phyloP scores from a whole-genome alignment of 2,113 vertebrate genomes.

The Drymodes brunneopygia region DNA sequence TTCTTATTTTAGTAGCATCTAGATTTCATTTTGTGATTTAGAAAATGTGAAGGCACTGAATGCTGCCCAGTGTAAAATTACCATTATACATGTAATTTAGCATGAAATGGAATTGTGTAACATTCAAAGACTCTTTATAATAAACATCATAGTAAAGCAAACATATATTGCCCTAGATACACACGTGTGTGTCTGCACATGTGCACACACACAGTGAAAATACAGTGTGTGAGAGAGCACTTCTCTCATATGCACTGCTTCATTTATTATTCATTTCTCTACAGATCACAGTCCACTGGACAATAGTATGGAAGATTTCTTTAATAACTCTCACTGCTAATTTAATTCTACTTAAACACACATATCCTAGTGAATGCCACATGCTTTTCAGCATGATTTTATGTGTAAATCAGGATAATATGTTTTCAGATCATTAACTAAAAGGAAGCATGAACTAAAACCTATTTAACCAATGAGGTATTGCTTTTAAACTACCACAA shows the following conservation, averaged over 20 bases:
- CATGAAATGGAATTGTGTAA: background rate
- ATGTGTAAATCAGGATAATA: constrained; percentile 90
- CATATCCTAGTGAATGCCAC: constrained; percentile 78
- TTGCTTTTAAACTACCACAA: constrained; percentile 85
- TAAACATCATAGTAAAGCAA: constrained; percentile 46
- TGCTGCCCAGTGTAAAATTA: background rate
- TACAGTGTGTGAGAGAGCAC: background rate
- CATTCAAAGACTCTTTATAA: constrained; percentile 5
- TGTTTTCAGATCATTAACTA: constrained; percentile 89
- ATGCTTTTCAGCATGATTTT: constrained; percentile 84
- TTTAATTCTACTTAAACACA: constrained; percentile 88
- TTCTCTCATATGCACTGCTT: constrained; percentile 46
- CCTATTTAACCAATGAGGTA: constrained; percentile 90
- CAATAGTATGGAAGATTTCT: constrained; percentile 77
- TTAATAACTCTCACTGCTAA: constrained; percentile 86
- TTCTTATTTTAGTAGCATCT: background rate
- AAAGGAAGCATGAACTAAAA: constrained; percentile 86
- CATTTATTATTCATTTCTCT: constrained; percentile 78
- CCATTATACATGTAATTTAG: background rate
- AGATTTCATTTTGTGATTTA: background rate
- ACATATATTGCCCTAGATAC: background rate
- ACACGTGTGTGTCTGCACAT: background rate
- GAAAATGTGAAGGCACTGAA: background rate
- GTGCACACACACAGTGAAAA: background rate
- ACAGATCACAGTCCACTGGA: constrained; percentile 74